Evolutionary conservation across 2,797 vertebrate genomes (phyloP).

Genomic region (Loriculus beryllinus): DNA sequence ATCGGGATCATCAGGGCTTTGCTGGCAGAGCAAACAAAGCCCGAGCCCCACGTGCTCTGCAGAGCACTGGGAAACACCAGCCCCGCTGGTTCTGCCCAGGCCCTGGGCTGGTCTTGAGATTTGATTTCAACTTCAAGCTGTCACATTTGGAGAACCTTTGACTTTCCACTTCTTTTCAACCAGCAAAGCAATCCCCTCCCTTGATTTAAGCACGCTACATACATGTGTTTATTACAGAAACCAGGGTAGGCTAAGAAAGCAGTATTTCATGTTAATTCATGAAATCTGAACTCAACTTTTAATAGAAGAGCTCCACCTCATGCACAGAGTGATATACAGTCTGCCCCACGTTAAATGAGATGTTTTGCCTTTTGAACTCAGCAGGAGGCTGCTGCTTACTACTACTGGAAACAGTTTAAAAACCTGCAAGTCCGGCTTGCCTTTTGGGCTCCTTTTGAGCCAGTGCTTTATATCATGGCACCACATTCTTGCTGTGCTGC

Average conservation of each 20-base stretch:
- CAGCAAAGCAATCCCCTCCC: not conserved
- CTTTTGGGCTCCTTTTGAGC: not conserved
- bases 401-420: conserved; percentile 49
- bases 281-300: conserved; percentile 63
- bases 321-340: conserved; percentile 55
- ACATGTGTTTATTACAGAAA: conserved; percentile 38
- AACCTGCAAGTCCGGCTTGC: not conserved
- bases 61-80: not conserved
- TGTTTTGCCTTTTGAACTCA: conserved; percentile 63
- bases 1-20: fast-evolving
- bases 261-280: conserved; percentile 55
- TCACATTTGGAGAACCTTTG: not conserved
- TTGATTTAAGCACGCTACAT: not conserved
- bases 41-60: not conserved
- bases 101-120: not conserved
- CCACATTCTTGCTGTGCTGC: conserved; percentile 10
- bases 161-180: not conserved
- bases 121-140: not conserved
- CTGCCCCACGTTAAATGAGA: not conserved
- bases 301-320: conserved; percentile 57
- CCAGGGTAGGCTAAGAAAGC: conserved; percentile 40
- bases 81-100: not conserved
- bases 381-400: conserved; percentile 44
- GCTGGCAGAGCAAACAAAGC: not conserved
- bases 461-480: conserved; percentile 27